Conservation (phyloP, 1,140 invertebrate species). For the Venturia canescens region DNA sequence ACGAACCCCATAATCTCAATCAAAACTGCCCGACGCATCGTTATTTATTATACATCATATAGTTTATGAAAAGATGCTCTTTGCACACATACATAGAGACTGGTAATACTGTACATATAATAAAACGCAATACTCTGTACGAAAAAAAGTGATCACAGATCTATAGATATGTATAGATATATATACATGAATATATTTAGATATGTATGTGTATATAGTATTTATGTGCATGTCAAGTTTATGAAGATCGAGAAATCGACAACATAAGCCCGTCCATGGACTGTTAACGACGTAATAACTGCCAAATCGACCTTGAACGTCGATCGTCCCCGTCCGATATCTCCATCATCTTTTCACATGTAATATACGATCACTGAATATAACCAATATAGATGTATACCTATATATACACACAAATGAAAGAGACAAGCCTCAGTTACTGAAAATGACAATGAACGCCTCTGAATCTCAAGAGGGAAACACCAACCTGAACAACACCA, state of each 20-base stretch:
- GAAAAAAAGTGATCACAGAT: no score
- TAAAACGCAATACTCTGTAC: neutral
- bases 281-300: conserved; percentile 28
- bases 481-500: conserved; percentile 4
- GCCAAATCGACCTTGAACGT: conserved; percentile 45
- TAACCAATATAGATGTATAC: neutral
- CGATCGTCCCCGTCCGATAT: conserved; percentile 22
- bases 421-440: conserved; percentile 36
- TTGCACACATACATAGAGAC: neutral
- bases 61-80: neutral
- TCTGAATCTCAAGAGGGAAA: conserved; percentile 19
- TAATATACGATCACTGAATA: neutral
- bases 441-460: conserved; percentile 20
- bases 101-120: neutral
- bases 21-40: neutral
- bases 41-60: neutral
- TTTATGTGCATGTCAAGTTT: neutral
- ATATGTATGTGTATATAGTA: no score
- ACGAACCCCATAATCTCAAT: neutral
- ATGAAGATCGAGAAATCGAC: neutral
- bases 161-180: neutral
- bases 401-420: conserved; percentile 7
- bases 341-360: neutral
- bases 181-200: no score
- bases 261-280: neutral